Evolutionary conservation across 2,113 vertebrate species (phyloP).

Genomic region (Protobothrops flavoviridis): DNA sequence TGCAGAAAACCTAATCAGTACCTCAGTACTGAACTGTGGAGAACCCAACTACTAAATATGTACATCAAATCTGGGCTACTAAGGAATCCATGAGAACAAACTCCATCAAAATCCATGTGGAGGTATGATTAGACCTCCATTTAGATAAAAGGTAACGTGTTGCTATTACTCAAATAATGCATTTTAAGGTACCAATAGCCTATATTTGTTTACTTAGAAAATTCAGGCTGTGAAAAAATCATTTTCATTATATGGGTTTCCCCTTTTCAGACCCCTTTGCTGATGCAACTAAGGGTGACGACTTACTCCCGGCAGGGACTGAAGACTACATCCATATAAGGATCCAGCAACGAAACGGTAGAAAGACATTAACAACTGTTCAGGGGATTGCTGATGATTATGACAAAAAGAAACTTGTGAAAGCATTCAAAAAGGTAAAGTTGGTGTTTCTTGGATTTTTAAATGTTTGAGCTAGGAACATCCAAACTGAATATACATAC

Average conservation of each 20-base stretch:
- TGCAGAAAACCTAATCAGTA: not conserved
- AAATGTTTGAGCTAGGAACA: not conserved
- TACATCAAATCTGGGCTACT: too few relatives aligned
- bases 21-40: not conserved
- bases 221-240: not conserved
- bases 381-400: slow-evolving; percentile 88
- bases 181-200: not conserved
- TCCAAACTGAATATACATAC: not conserved
- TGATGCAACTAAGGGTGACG: slow-evolving; percentile 93
- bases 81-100: too few relatives aligned
- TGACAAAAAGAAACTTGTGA: slow-evolving; percentile 92
- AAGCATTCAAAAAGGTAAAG: slow-evolving; percentile 87
- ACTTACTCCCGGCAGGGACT: slow-evolving; percentile 88
- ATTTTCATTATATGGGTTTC: not conserved
- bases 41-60: too few relatives aligned
- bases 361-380: slow-evolving; percentile 87
- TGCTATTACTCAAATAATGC: not conserved
- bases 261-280: slow-evolving; percentile 83
- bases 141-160: not conserved
- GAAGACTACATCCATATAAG: slow-evolving; percentile 92
- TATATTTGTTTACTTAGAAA: not conserved
- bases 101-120: not conserved
- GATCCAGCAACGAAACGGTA: slow-evolving; percentile 88
- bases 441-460: slow-evolving; percentile 8
- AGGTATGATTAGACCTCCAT: not conserved